phyloP scores from a whole-genome alignment of 2,113 vertebrate species.

The Felis chaus region DNA sequence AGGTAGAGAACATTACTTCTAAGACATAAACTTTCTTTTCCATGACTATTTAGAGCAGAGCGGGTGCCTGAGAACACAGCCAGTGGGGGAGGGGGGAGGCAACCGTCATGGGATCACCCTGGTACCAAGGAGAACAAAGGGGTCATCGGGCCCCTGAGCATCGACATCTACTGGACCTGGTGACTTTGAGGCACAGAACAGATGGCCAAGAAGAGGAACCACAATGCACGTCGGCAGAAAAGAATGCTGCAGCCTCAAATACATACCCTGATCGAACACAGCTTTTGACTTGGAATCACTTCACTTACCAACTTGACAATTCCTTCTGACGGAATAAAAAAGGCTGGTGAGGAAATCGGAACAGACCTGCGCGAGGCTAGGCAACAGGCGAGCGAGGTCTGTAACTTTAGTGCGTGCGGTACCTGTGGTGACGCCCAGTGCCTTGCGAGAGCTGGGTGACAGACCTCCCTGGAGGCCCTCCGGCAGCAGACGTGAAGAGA shows the following conservation, averaged over 20 bases:
- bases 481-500: neutral
- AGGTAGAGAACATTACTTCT: neutral
- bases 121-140: neutral
- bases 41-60: neutral
- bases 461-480: neutral
- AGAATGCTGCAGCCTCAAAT: neutral
- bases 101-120: neutral
- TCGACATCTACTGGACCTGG: neutral
- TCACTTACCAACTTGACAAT: neutral
- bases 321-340: neutral
- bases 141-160: neutral
- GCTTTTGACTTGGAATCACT: neutral
- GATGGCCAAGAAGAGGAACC: neutral
- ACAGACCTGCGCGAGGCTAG: neutral
- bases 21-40: neutral
- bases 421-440: neutral
- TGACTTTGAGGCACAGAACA: neutral
- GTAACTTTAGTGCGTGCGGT: neutral
- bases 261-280: neutral
- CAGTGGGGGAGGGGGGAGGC: rapidly evolving
- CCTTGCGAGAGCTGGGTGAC: neutral
- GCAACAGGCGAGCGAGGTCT: neutral
- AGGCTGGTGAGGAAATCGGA: neutral
- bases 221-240: neutral
- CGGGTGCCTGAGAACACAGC: rapidly evolving